A percentile compares a stretch with the other conserved stretches of the same genome.
These are phyloP conservation scores for Cynopterus brachyotis DNA, from an alignment of 2,113 vertebrate genomes.

Conservation along the genomic window DNA sequence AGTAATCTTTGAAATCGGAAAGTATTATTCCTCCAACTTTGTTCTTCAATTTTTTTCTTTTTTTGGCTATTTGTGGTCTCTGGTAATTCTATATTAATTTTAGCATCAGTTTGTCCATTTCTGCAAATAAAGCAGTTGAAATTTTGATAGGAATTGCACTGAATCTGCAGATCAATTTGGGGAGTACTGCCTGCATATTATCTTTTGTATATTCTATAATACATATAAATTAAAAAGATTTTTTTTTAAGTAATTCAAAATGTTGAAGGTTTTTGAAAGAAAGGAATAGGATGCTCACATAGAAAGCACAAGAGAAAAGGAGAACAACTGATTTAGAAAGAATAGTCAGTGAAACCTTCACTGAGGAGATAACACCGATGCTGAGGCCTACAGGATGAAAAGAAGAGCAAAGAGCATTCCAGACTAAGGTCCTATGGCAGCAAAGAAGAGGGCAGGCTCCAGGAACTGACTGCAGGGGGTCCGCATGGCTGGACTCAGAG, in stretches of 20 bases:
- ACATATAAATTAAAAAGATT: background rate
- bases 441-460: background rate
- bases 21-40: background rate
- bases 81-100: background rate
- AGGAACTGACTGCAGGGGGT: background rate
- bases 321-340: background rate
- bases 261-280: background rate
- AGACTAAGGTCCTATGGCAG: background rate
- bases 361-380: background rate
- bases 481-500: rapidly evolving
- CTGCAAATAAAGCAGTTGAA: background rate
- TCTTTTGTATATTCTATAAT: background rate
- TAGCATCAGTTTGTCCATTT: background rate
- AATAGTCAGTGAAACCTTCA: background rate
- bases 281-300: background rate
- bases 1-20: background rate
- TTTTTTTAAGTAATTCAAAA: background rate
- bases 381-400: background rate
- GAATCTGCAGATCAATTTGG: background rate
- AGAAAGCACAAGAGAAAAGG: background rate
- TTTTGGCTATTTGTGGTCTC: background rate
- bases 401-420: background rate
- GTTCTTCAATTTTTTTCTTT: background rate
- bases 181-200: background rate
- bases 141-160: background rate